These are phyloP conservation scores for Elaphurus davidianus DNA, from an alignment of 2,113 vertebrate genomes.

Conservation along the genomic window DNA sequence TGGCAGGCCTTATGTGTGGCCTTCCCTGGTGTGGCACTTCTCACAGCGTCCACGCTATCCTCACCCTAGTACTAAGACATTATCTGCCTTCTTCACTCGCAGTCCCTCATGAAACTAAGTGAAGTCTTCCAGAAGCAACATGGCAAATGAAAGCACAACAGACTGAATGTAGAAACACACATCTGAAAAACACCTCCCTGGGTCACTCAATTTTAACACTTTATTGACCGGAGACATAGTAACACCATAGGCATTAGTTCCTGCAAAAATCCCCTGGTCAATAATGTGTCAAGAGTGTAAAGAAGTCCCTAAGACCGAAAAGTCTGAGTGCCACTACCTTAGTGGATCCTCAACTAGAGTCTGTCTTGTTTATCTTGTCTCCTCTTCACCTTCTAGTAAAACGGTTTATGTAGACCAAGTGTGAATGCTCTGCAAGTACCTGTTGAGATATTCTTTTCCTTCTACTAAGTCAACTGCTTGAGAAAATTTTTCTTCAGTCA, in stretches of 20 bases:
- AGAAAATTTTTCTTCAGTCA: not conserved
- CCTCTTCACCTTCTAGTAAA: not conserved
- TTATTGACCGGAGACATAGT: not conserved
- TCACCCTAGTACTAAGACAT: not conserved
- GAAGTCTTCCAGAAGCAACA: not conserved
- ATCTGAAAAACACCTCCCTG: not conserved
- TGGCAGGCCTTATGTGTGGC: not conserved
- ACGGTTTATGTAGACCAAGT: not conserved
- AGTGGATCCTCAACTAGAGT: too few species aligned
- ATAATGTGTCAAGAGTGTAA: not conserved
- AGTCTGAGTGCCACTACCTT: not conserved
- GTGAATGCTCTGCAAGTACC: not conserved
- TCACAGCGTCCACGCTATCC: not conserved
- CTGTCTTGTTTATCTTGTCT: not conserved
- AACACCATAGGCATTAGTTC: not conserved
- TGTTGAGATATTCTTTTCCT: not conserved
- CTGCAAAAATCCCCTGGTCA: not conserved
- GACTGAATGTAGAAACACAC: not conserved
- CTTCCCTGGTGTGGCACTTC: not conserved
- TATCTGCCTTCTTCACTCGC: not conserved
- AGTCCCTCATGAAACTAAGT: not conserved
- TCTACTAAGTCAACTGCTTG: not conserved
- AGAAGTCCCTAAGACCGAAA: not conserved
- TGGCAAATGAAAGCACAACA: not conserved
- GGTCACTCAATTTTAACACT: not conserved